Evolutionary conservation across 2,888 invertebrate genomes (phyloP).

Genomic region (Orchestes rusci): DNA sequence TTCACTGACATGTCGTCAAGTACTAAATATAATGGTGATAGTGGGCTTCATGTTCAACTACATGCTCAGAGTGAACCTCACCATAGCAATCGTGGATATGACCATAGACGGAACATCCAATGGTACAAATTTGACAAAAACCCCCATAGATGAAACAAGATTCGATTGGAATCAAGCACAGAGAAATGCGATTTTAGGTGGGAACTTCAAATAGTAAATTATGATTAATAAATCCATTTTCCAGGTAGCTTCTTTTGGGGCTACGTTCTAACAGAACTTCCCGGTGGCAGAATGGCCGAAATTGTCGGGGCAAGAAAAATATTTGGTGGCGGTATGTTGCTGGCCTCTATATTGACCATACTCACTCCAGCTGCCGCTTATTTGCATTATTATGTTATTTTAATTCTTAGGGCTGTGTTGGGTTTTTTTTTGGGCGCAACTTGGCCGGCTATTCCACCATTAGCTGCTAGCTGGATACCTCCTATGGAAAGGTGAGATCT

Average conservation of each 20-base stretch:
- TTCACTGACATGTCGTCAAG: constrained; percentile 61
- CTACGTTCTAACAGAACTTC: constrained; percentile 81
- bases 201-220: background rate
- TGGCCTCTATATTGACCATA: constrained; percentile 73
- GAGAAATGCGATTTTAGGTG: constrained; percentile 71
- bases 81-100: constrained; percentile 83
- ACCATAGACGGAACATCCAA: constrained; percentile 36
- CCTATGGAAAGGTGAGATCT: constrained; percentile 80
- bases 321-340: constrained; percentile 79
- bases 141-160: constrained; percentile 39
- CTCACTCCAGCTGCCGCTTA: constrained; percentile 72
- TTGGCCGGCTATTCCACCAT: constrained; percentile 89
- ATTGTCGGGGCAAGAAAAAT: constrained; percentile 73
- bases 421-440: constrained; percentile 63
- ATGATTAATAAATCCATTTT: constrained; percentile 35
- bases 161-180: constrained; percentile 70
- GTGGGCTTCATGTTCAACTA: constrained; percentile 87
- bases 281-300: constrained; percentile 80
- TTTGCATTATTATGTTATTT: constrained; percentile 60
- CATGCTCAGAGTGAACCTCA: constrained; percentile 78
- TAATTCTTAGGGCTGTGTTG: constrained; percentile 52
- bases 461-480: constrained; percentile 92
- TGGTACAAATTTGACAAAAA: no score
- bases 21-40: constrained; percentile 77
- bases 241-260: constrained; percentile 90